Conservation (phyloP, 2,113 vertebrate species). For the Jaculus jaculus region DNA sequence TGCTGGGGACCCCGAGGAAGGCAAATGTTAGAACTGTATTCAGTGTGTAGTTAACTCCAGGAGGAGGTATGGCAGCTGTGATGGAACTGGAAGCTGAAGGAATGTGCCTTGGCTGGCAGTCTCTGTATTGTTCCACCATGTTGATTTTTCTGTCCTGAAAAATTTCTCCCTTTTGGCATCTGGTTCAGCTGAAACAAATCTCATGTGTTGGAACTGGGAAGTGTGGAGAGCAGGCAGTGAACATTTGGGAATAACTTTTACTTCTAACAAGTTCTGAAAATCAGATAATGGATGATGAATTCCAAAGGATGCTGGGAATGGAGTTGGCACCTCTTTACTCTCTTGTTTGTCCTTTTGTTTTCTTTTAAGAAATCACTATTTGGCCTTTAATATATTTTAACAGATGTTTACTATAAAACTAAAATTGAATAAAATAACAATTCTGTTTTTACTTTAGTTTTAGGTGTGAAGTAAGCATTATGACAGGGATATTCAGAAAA, state of each 20-base stretch:
- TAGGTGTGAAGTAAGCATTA: neutral
- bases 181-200: neutral
- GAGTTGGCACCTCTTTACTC: neutral
- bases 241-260: neutral
- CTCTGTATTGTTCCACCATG: neutral
- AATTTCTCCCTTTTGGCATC: conserved; percentile 50
- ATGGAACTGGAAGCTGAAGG: conserved; percentile 7
- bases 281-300: neutral
- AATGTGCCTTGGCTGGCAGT: conserved; percentile 52
- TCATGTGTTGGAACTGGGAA: conserved; percentile 27
- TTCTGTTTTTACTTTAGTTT: neutral
- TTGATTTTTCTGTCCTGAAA: conserved; percentile 30
- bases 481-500: neutral
- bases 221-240: neutral
- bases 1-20: neutral
- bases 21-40: neutral
- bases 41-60: neutral
- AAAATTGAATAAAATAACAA: neutral
- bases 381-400: conserved; percentile 25
- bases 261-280: neutral
- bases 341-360: neutral
- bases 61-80: neutral
- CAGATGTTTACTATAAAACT: neutral
- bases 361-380: neutral
- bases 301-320: neutral